These are phyloP conservation scores for Myripristis murdjan DNA, from an alignment of 2,797 vertebrate species.

Conservation along the genomic window DNA sequence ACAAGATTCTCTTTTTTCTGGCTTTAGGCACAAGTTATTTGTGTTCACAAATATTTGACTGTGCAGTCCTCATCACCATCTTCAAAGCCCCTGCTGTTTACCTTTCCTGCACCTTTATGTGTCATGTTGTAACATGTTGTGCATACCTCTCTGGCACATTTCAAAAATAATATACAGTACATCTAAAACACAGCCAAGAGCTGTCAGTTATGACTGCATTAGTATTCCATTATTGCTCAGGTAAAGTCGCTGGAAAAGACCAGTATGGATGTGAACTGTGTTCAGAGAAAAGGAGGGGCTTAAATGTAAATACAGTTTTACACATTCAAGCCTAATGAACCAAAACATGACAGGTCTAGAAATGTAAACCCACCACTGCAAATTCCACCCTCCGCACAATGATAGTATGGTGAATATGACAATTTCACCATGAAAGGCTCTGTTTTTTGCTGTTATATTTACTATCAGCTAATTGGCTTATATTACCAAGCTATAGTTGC, in stretches of 20 bases:
- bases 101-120: conserved; percentile 36
- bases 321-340: too few species aligned
- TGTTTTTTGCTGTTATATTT: too few species aligned
- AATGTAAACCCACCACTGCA: too few species aligned
- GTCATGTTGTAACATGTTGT: conserved; percentile 20
- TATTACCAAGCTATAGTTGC: too few species aligned
- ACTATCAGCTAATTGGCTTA: too few species aligned
- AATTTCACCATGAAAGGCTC: too few species aligned
- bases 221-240: too few species aligned
- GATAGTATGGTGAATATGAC: too few species aligned
- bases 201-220: conserved; percentile 3
- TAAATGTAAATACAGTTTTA: too few species aligned
- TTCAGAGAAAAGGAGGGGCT: neutral
- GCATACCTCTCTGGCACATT: conserved; percentile 14
- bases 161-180: neutral
- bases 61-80: conserved; percentile 13
- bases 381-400: too few species aligned
- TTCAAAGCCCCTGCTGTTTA: conserved; percentile 8
- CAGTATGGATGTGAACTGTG: neutral
- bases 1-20: conserved; percentile 9
- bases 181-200: conserved; percentile 10
- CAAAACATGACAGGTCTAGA: too few species aligned
- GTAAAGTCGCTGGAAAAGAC: too few species aligned
- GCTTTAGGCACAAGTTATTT: conserved; percentile 9
- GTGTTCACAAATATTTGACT: conserved; percentile 14